Conservation (phyloP, 2,888 invertebrate genomes). For the Marasmarcha lunaedactyla region DNA sequence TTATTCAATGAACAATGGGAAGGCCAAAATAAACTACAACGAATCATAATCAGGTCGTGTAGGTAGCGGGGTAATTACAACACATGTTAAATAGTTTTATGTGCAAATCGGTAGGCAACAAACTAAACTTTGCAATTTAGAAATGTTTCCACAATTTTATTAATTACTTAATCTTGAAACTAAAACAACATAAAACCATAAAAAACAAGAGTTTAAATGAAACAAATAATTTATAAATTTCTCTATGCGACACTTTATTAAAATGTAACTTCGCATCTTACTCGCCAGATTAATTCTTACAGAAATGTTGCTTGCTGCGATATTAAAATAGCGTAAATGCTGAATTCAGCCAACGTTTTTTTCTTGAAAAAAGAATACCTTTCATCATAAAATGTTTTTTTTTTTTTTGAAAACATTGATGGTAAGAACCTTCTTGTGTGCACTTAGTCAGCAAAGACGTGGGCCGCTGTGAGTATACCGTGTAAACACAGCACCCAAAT, state of each 20-base stretch:
- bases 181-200: too few species aligned
- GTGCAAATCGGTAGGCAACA: too few species aligned
- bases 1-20: too few species aligned
- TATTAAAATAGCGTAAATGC: constrained; percentile 1
- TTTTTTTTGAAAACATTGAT: constrained; percentile 30
- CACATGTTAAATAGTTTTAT: too few species aligned
- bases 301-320: not conserved
- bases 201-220: too few species aligned
- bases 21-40: too few species aligned
- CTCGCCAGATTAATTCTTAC: not conserved
- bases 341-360: not conserved
- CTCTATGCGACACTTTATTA: not conserved
- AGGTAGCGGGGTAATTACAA: too few species aligned
- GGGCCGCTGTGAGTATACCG: constrained; percentile 34
- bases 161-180: too few species aligned
- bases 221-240: too few species aligned
- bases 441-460: constrained; percentile 36
- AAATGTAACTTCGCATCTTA: not conserved
- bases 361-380: not conserved
- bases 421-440: constrained; percentile 33
- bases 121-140: too few species aligned
- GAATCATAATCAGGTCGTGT: too few species aligned
- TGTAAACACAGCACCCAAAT: constrained; percentile 52
- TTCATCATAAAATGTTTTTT: constrained; percentile 5
- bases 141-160: too few species aligned